phyloP scores from a whole-genome alignment of 2,797 vertebrate genomes.

The Ibycter americanus region DNA sequence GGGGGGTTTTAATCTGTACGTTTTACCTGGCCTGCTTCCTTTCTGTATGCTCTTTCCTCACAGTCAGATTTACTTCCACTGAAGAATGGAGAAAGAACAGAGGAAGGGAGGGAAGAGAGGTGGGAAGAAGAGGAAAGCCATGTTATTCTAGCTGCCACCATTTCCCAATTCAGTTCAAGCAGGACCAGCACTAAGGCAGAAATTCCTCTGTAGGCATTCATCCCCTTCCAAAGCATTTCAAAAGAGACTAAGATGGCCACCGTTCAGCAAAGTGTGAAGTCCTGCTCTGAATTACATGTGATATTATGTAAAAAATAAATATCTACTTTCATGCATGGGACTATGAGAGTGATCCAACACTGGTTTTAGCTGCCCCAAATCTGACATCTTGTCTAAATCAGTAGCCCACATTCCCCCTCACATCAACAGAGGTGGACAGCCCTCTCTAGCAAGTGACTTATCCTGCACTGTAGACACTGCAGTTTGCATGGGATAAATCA shows the following conservation, averaged over 20 bases:
- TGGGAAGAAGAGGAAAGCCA: not conserved
- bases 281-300: not conserved
- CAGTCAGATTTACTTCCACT: not conserved
- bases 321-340: not conserved
- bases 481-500: not conserved
- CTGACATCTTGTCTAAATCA: not conserved
- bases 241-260: not conserved
- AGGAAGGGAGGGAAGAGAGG: not conserved
- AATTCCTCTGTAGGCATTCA: not conserved
- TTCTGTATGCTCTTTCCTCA: not conserved
- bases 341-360: not conserved
- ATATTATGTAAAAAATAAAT: not conserved
- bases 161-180: not conserved
- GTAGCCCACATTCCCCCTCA: not conserved
- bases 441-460: not conserved
- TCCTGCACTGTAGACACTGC: not conserved
- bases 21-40: not conserved
- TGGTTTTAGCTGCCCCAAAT: not conserved
- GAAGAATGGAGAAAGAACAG: not conserved
- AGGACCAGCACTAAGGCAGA: not conserved
- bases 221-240: not conserved
- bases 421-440: not conserved
- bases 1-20: rapidly evolving
- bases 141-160: not conserved
- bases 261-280: not conserved